Evolutionary conservation across 2,888 invertebrate genomes (phyloP).

Genomic region (Pantelozetes paolii): DNA sequence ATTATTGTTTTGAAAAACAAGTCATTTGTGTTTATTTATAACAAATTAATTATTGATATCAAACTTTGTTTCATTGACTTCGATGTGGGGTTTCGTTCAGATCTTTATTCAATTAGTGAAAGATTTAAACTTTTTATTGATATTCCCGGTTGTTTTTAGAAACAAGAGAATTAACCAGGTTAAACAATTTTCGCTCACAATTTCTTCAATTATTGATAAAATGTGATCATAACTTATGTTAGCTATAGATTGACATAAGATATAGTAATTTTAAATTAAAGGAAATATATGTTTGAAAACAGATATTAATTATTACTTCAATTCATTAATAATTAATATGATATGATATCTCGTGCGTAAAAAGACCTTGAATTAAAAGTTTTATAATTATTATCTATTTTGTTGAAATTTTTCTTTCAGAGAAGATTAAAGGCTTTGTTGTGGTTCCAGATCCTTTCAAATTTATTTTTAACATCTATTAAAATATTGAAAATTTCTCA

Average conservation of each 20-base stretch:
- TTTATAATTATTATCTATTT: not conserved
- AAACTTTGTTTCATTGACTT: not conserved
- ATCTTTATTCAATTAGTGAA: too few relatives aligned
- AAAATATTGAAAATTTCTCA: not conserved
- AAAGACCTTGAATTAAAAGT: conserved; percentile 13
- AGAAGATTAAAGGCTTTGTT: too few relatives aligned
- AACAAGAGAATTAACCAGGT: too few relatives aligned
- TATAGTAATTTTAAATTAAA: too few relatives aligned
- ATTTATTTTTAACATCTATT: not conserved
- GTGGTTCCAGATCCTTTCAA: too few relatives aligned
- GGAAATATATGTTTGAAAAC: not conserved
- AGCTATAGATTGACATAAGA: not conserved
- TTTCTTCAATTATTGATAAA: too few relatives aligned
- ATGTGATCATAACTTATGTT: too few relatives aligned
- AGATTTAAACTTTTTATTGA: too few relatives aligned
- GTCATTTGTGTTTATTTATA: too few relatives aligned
- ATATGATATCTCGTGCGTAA: conserved; percentile 12
- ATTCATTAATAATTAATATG: conserved; percentile 4
- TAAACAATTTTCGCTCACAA: too few relatives aligned
- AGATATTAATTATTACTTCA: conserved; percentile 24
- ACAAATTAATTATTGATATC: not conserved
- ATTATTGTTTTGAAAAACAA: not conserved
- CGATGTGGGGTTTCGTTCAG: not conserved
- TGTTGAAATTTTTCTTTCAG: not conserved
- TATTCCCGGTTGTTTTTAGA: too few relatives aligned